phyloP scores from a whole-genome alignment of 1,140 invertebrate genomes.

The Heliconius melpomene region DNA sequence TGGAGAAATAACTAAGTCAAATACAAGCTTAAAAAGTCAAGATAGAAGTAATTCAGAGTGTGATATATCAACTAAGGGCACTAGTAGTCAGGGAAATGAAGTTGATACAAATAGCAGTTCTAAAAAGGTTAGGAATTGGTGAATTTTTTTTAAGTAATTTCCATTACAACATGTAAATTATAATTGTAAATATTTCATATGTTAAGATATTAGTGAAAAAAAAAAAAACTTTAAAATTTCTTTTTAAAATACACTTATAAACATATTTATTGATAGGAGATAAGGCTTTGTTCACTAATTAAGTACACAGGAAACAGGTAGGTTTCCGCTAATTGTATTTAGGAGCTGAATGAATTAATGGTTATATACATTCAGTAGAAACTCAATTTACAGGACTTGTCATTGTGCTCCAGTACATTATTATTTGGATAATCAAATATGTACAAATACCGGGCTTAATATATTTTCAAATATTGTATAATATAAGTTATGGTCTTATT shows the following conservation, averaged over 20 bases:
- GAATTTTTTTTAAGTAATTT: constrained; percentile 24
- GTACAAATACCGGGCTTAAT: no score
- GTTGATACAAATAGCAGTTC: constrained; percentile 16
- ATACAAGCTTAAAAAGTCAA: neutral
- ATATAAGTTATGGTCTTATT: no score
- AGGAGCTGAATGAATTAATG: no score
- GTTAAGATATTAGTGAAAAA: neutral
- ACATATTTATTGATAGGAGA: neutral
- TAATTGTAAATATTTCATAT: neutral
- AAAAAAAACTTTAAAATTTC: neutral
- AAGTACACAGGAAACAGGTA: no score
- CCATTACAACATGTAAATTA: neutral
- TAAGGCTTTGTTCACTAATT: neutral
- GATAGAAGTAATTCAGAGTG: constrained; percentile 6
- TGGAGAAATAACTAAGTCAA: neutral
- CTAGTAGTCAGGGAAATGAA: constrained; percentile 30
- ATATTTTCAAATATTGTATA: no score
- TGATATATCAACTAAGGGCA: constrained; percentile 31
- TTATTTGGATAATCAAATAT: no score
- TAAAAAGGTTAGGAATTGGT: constrained; percentile 46
- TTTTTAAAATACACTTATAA: neutral
- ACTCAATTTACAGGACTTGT: no score
- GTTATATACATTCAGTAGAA: no score
- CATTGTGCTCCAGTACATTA: no score
- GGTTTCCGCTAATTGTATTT: no score